phyloP scores from a whole-genome alignment of 2,113 vertebrate species.

The Microcebus lehilahytsara region DNA sequence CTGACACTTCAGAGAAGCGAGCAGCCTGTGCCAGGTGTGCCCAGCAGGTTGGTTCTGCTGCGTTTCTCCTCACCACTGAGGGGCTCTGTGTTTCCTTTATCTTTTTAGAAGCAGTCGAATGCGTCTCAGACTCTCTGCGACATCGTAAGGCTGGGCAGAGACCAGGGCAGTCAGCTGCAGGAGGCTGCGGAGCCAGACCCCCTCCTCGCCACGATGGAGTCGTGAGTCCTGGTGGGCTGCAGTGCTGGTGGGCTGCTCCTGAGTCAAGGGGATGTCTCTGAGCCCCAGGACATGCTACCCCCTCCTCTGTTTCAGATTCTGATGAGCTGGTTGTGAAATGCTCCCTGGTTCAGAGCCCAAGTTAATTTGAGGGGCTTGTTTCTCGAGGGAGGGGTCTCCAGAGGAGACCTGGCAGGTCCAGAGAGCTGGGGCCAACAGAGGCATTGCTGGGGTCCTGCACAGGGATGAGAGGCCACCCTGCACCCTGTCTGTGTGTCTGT shows the following conservation, averaged over 20 bases:
- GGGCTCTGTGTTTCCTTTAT: background rate
- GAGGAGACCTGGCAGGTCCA: background rate
- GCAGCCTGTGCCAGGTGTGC: background rate
- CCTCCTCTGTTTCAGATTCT: background rate
- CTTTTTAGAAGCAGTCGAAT: constrained; percentile 94
- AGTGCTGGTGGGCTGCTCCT: background rate
- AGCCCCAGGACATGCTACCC: background rate
- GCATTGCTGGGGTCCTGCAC: no score
- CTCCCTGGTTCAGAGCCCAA: background rate
- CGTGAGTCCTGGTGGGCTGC: constrained; percentile 86
- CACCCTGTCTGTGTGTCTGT: background rate
- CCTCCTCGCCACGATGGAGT: constrained; percentile 92
- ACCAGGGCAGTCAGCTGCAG: constrained; percentile 94
- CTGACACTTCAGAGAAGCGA: background rate
- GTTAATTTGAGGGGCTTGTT: background rate
- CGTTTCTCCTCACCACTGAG: background rate
- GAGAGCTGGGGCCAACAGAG: background rate
- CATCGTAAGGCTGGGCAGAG: constrained; percentile 94
- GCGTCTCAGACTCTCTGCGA: constrained; percentile 97
- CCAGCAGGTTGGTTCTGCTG: background rate
- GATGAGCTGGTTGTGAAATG: background rate
- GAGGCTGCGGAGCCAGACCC: constrained; percentile 92
- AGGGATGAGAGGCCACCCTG: background rate
- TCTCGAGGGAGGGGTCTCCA: background rate
- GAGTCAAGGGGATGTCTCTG: background rate